Conservation (phyloP, 2,888 invertebrate species). For the Bhutanitis thaidina region DNA sequence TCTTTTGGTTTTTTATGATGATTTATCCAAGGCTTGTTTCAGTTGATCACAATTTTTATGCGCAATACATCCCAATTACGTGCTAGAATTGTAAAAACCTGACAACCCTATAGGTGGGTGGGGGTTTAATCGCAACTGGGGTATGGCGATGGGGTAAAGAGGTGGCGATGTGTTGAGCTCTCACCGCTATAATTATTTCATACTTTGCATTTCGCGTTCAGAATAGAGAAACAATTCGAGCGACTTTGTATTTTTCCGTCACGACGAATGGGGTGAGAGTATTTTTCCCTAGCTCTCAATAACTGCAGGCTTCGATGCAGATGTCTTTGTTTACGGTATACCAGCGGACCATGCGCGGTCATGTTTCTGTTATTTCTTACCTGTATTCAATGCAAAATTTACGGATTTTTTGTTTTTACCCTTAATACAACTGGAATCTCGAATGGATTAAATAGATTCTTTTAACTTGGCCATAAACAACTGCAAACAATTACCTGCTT, state of each 20-base stretch:
- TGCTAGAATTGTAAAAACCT: neutral
- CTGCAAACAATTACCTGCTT: no score
- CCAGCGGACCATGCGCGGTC: neutral
- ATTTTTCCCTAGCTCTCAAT: slow-evolving; percentile 37
- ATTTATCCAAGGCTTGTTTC: no score
- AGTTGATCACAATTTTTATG: no score
- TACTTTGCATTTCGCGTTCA: slow-evolving; percentile 62
- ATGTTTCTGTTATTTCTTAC: neutral
- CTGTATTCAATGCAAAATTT: no score
- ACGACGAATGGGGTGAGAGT: neutral
- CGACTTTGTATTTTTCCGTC: slow-evolving; percentile 58
- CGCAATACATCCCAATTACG: neutral
- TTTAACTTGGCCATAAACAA: no score
- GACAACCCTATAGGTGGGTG: neutral
- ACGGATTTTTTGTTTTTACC: no score
- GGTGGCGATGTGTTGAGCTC: slow-evolving; percentile 47
- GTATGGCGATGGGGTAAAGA: slow-evolving; percentile 22
- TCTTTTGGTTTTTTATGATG: no score
- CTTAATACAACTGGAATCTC: no score
- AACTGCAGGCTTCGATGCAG: slow-evolving; percentile 41
- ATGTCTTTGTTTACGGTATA: slow-evolving; percentile 30
- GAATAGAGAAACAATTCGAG: slow-evolving; percentile 59
- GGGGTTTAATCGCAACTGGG: slow-evolving; percentile 22
- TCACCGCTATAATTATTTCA: slow-evolving; percentile 72
- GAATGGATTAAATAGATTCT: no score